A percentile compares a stretch with the other conserved stretches of the same genome.
These are phyloP conservation scores for Anguilla megastoma DNA, from an alignment of 2,797 vertebrate species.

Conservation along the genomic window DNA sequence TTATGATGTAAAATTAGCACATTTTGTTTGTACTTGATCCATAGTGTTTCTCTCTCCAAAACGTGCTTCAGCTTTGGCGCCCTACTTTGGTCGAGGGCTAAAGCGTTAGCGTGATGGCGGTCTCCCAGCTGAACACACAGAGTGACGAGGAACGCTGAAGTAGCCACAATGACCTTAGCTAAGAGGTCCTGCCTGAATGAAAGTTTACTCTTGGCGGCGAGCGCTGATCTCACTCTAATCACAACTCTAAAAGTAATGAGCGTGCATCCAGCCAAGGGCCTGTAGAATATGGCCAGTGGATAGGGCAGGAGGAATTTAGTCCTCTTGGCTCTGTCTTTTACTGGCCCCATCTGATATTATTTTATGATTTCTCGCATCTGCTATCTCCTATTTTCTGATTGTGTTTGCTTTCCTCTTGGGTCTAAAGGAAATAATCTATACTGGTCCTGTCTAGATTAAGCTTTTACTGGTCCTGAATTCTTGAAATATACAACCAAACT, in stretches of 20 bases:
- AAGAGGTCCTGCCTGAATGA: background rate
- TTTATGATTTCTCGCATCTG: conserved; percentile 7
- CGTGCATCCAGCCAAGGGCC: background rate
- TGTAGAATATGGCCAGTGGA: background rate
- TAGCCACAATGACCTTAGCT: background rate
- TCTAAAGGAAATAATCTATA: background rate
- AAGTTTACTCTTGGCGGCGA: background rate
- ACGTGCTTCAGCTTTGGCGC: background rate
- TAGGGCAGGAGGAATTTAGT: background rate
- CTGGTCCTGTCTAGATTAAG: background rate
- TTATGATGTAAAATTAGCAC: too few species aligned
- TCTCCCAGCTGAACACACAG: background rate
- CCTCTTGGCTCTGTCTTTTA: conserved; percentile 4
- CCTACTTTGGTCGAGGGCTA: background rate
- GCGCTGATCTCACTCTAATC: background rate
- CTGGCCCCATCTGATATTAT: background rate
- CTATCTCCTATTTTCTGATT: background rate
- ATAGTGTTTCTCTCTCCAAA: too few species aligned
- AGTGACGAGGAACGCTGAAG: background rate
- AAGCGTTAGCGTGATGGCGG: background rate
- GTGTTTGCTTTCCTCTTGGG: background rate
- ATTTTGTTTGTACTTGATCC: too few species aligned
- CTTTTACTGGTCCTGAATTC: background rate
- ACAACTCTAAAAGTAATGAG: background rate
- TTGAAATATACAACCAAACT: background rate